phyloP scores from a whole-genome alignment of 2,113 vertebrate genomes.

The Hemibagrus wyckioides region DNA sequence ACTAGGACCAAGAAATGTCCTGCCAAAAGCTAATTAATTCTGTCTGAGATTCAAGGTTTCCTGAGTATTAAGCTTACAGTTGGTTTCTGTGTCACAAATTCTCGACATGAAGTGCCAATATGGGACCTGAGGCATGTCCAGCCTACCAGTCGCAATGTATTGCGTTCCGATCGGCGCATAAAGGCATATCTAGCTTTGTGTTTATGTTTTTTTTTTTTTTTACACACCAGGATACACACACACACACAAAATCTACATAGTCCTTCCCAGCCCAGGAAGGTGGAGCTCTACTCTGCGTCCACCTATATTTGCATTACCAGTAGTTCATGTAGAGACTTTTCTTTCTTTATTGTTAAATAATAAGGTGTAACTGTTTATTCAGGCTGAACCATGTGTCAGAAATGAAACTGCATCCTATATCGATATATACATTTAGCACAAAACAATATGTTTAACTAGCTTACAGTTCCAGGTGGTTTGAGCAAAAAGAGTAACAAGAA shows the following conservation, averaged over 20 bases:
- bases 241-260: too few species aligned
- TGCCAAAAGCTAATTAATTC: slow-evolving; percentile 54
- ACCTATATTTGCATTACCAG: background rate
- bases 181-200: background rate
- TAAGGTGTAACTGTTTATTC: background rate
- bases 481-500: background rate
- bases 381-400: background rate
- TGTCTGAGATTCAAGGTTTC: slow-evolving; percentile 52
- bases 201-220: slow-evolving; percentile 12
- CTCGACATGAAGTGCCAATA: background rate
- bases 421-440: background rate
- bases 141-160: background rate
- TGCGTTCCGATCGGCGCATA: background rate
- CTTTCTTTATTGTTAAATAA: background rate
- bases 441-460: background rate
- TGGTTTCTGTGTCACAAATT: background rate
- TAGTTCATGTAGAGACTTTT: background rate
- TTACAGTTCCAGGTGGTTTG: background rate
- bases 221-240: background rate
- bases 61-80: slow-evolving; percentile 21
- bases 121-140: background rate
- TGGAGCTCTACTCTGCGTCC: background rate
- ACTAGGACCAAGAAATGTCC: slow-evolving; percentile 52
- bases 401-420: background rate
- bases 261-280: background rate